These are phyloP conservation scores for Eupristina koningsbergeri DNA, from an alignment of 1,140 invertebrate genomes.

Conservation along the genomic window DNA sequence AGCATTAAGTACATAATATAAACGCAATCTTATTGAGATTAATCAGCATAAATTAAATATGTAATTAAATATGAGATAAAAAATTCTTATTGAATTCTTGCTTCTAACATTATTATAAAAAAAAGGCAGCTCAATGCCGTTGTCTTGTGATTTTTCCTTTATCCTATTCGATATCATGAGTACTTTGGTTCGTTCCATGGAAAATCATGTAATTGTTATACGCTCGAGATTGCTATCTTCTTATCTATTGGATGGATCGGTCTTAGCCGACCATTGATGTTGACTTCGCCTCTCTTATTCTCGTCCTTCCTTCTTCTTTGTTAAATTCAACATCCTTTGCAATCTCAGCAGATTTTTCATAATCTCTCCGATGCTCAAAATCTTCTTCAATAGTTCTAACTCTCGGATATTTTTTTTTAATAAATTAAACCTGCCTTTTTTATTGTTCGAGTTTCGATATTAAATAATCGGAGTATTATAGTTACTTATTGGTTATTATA, in stretches of 20 bases:
- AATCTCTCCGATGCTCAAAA: slow-evolving; percentile 1
- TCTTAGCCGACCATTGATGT: slow-evolving; percentile 46
- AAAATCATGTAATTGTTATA: slow-evolving; percentile 71
- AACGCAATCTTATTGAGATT: background rate
- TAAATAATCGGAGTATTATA: background rate
- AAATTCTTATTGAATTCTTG: background rate
- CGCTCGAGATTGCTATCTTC: slow-evolving; percentile 65
- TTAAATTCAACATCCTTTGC: slow-evolving; percentile 37
- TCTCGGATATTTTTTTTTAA: background rate
- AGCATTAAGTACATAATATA: background rate
- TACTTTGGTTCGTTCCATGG: slow-evolving; percentile 51
- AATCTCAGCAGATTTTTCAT: slow-evolving; percentile 33
- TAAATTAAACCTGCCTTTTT: background rate
- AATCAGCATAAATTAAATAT: background rate
- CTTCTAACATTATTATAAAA: slow-evolving; percentile 24
- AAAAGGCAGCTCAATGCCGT: background rate
- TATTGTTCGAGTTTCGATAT: background rate
- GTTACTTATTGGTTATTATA: too few species aligned
- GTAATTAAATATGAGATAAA: background rate
- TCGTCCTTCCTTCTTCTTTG: slow-evolving; percentile 23
- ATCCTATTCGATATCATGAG: slow-evolving; percentile 1
- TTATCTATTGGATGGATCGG: slow-evolving; percentile 56
- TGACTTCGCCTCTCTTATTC: slow-evolving; percentile 10
- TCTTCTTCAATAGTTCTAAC: background rate
- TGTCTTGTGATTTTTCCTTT: slow-evolving; percentile 30